Conservation (phyloP, 2,888 invertebrate genomes). For the Brenthis daphne region DNA sequence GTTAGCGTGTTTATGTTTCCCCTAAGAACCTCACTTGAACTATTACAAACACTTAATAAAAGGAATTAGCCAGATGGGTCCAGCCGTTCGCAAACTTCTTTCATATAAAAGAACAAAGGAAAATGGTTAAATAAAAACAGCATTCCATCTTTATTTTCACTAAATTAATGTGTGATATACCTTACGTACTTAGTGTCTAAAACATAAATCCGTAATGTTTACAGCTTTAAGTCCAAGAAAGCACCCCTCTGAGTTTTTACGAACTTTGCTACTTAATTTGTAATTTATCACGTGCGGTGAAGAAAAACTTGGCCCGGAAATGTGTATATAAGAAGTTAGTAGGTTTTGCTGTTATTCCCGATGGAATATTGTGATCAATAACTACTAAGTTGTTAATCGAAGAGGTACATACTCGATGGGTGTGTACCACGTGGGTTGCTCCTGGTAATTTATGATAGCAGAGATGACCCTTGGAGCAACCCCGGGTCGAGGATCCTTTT, state of each 20-base stretch:
- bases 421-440: too few relatives aligned
- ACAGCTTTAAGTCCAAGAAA: slow-evolving; percentile 9
- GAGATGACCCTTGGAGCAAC: too few relatives aligned
- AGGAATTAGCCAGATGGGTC: too few relatives aligned
- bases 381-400: background rate
- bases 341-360: slow-evolving; percentile 7
- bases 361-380: background rate
- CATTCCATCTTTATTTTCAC: background rate
- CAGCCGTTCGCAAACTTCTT: too few relatives aligned
- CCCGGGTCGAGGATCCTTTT: too few relatives aligned
- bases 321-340: slow-evolving; percentile 3
- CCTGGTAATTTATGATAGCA: too few relatives aligned
- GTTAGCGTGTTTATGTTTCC: too few relatives aligned
- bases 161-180: background rate
- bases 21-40: too few relatives aligned
- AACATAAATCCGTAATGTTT: slow-evolving; percentile 24
- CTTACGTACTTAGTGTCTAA: slow-evolving; percentile 6
- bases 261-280: slow-evolving; percentile 22
- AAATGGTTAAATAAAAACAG: background rate
- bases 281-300: slow-evolving; percentile 24
- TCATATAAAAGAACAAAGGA: too few relatives aligned
- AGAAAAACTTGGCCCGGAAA: slow-evolving; percentile 17
- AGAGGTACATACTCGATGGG: background rate
- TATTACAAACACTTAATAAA: too few relatives aligned
- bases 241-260: slow-evolving; percentile 15